Conservation (phyloP, 2,113 vertebrate genomes). For the Protobothrops mucrosquamatus region DNA sequence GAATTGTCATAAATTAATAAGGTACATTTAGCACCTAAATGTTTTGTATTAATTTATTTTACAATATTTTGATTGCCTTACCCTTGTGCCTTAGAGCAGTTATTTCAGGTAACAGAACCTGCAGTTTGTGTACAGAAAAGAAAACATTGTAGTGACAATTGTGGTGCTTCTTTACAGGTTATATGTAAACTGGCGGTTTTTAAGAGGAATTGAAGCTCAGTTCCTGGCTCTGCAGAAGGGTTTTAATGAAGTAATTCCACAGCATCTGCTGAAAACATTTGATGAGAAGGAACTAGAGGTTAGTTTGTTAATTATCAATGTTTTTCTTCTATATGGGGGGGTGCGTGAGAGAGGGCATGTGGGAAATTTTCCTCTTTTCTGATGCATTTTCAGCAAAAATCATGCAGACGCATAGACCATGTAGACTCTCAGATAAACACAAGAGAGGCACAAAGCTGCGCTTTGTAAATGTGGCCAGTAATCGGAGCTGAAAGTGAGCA, state of each 20-base stretch:
- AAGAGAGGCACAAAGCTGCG: background rate
- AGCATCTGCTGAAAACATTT: constrained; percentile 96
- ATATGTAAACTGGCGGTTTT: constrained; percentile 99
- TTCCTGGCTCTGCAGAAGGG: constrained; percentile 98
- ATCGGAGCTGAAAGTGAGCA: background rate
- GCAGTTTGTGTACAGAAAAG: constrained; percentile 8
- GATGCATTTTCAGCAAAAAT: background rate
- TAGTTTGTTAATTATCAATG: constrained; percentile 41
- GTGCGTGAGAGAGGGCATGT: no score
- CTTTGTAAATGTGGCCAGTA: background rate
- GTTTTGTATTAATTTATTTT: background rate
- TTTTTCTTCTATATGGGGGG: background rate
- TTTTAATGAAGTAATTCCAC: constrained; percentile 98
- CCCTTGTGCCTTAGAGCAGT: background rate
- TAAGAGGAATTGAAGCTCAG: constrained; percentile 96
- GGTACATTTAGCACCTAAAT: background rate
- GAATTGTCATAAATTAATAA: background rate
- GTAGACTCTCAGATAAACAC: background rate
- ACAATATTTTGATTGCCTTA: background rate
- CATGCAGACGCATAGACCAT: background rate
- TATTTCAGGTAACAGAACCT: background rate
- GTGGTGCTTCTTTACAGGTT: constrained; percentile 70
- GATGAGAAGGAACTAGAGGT: constrained; percentile 99
- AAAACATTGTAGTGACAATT: background rate
- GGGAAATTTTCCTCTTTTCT: no score